These are phyloP conservation scores for Tethea ocularis DNA, from an alignment of 2,888 invertebrate species.

Conservation along the genomic window DNA sequence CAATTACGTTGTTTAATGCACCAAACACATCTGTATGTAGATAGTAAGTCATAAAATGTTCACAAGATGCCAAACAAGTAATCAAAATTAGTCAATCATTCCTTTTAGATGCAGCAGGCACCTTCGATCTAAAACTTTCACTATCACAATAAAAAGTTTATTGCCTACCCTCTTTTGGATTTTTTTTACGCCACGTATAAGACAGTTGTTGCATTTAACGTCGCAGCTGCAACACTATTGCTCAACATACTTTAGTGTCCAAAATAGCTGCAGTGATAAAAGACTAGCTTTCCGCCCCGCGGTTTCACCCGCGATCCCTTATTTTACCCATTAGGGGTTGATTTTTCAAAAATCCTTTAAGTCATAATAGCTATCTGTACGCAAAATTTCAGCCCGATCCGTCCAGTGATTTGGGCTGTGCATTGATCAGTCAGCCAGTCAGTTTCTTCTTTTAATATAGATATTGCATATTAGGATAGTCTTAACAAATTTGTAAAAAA, in stretches of 20 bases:
- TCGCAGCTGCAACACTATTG: neutral
- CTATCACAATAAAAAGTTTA: conserved; percentile 20
- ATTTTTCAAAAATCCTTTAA: no score
- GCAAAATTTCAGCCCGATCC: no score
- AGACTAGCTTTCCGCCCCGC: no score
- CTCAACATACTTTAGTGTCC: neutral
- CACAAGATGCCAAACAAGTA: conserved; percentile 16
- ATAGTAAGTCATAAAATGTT: conserved; percentile 23
- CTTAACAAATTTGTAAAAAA: no score
- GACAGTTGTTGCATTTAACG: neutral
- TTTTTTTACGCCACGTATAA: neutral
- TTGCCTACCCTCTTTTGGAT: conserved; percentile 11
- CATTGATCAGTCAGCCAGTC: no score
- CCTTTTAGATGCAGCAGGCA: conserved; percentile 15
- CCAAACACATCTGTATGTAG: conserved; percentile 18
- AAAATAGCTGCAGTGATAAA: neutral
- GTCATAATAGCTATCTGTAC: no score
- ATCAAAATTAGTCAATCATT: conserved; percentile 21
- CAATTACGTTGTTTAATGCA: conserved; percentile 30
- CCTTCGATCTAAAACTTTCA: conserved; percentile 24
- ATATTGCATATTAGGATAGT: no score
- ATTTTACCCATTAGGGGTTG: no score
- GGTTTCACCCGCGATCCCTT: no score
- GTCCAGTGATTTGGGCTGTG: no score
- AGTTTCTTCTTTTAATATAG: no score